A percentile compares a stretch with the other conserved stretches of the same genome.
phyloP scores from a whole-genome alignment of 1,140 invertebrate species.

The Ridgeia piscesae region DNA sequence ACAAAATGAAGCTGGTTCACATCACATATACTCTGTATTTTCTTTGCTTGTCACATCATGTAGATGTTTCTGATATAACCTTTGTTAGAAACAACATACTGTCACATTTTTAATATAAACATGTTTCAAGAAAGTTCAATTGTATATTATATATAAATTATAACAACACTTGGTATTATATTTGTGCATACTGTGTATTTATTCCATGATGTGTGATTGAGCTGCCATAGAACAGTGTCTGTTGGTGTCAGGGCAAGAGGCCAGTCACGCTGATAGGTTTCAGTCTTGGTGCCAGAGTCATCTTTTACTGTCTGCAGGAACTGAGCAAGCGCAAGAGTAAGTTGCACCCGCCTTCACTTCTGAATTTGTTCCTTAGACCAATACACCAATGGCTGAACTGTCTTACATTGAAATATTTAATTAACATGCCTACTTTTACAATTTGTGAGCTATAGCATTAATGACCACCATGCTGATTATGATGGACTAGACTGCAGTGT shows the following conservation, averaged over 20 bases:
- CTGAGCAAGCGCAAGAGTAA: constrained; percentile 55
- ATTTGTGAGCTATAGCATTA: too few relatives aligned
- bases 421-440: too few relatives aligned
- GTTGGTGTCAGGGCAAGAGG: constrained; percentile 62
- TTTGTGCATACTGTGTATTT: neutral
- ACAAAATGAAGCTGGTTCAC: neutral
- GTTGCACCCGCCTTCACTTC: neutral
- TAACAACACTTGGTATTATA: neutral
- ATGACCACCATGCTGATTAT: too few relatives aligned
- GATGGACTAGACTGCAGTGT: too few relatives aligned
- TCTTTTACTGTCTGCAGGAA: constrained; percentile 68
- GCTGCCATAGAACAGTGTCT: neutral
- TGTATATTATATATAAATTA: neutral
- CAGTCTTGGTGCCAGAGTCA: constrained; percentile 72
- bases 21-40: too few relatives aligned
- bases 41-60: too few relatives aligned
- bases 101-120: neutral
- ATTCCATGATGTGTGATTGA: neutral
- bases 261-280: constrained; percentile 75
- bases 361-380: neutral
- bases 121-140: too few relatives aligned
- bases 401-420: too few relatives aligned
- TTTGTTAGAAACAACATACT: too few relatives aligned
- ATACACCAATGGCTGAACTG: too few relatives aligned
- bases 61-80: too few relatives aligned